These are phyloP conservation scores for Spizaetus ornatus DNA, from an alignment of 2,113 vertebrate species.

Conservation along the genomic window DNA sequence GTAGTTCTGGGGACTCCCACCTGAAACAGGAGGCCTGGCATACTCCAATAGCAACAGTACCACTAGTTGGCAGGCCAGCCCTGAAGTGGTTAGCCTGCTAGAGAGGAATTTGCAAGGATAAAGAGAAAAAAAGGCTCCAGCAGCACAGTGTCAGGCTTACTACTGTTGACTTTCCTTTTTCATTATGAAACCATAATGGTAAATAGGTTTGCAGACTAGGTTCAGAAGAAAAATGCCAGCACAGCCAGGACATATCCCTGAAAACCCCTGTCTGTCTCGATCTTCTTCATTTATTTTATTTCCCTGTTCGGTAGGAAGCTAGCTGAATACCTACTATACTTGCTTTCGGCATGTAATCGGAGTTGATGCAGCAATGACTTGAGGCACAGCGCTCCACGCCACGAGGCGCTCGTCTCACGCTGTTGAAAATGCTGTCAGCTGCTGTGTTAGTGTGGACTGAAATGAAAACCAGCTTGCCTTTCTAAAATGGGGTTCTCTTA, in stretches of 20 bases:
- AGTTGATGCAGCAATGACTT: not conserved
- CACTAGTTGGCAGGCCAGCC: not conserved
- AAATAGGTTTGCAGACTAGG: not conserved
- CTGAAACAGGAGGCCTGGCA: not conserved
- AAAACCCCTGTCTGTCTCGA: not conserved
- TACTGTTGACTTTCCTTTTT: not conserved
- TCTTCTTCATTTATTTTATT: not conserved
- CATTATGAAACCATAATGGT: accelerated
- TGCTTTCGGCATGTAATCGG: not conserved
- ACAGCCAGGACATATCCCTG: not conserved
- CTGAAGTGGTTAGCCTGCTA: not conserved
- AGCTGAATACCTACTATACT: accelerated
- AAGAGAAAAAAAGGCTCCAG: not conserved
- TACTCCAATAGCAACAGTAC: not conserved
- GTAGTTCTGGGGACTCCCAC: not conserved
- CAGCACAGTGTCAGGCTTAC: not conserved
- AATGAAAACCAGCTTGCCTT: not conserved
- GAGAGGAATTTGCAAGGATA: not conserved
- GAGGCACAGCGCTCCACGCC: not conserved
- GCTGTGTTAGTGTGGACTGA: not conserved
- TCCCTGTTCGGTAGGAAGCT: not conserved
- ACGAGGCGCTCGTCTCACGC: accelerated
- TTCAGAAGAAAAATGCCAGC: not conserved
- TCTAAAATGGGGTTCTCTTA: not conserved
- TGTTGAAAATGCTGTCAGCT: not conserved